Evolutionary conservation across 2,797 vertebrate species (phyloP), one percentile per base, ranked within the genome.

Genomic region (Muscicapa striata): DNA sequence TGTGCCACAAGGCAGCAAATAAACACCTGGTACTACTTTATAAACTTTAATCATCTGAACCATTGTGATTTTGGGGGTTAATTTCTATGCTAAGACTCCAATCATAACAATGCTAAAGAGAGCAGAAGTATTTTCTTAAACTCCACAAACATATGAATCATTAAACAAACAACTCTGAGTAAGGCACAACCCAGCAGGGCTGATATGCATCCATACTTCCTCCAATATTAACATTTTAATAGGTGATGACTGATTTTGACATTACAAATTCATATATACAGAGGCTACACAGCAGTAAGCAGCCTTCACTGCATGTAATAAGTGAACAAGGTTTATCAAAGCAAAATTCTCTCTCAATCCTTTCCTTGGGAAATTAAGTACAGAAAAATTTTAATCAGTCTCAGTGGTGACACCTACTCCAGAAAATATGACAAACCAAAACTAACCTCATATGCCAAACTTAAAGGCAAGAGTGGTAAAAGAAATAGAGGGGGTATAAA

Each of bases 91-190:
- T 58, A 85, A 80, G 30, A n/a, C 16, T 91, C 89, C 34, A 77
- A n/a, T 70, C 78, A 70, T n/a, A 92, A 38, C 36, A 80, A 54
- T 79, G 87, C 86, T 57, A 34, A 82, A 61, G 89, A 75, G 76
- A 88, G 41, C 9, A 79, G 32, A 89, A 84, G 23, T 81, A 83
- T 85, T 89, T 93, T 89, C 68, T 48, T 92, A 18, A 91, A 74
- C 36, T 75, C 26, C 73, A 81, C 54, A 87, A 93, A 85, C 51
- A 46, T 3, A 75, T 74, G 90, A 94, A 64, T 90, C 89, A 91
- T 81, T 90, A 92, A 91, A 79, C 66, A 93, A 95, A 84, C 45
- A 86, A 62, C 59, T 54, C 61, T 74, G 89, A 87, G 46, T 52
- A 89, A 90, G 70, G 72, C 80, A 88, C 63, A 91, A 69, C 40